Evolutionary conservation across 2,888 invertebrate genomes (phyloP).

Genomic region (Tortricodes alternella): DNA sequence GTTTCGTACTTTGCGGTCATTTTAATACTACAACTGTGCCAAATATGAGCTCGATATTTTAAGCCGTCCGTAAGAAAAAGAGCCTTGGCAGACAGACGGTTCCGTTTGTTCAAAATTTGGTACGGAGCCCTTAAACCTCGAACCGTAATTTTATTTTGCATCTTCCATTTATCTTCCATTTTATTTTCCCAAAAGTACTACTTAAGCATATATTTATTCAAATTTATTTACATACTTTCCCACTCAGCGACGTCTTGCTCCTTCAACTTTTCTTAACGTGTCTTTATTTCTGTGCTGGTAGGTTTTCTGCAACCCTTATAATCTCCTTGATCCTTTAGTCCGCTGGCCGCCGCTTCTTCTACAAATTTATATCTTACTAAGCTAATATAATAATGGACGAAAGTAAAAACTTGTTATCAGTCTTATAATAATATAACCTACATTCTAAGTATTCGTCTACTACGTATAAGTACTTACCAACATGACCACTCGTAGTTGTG

Average conservation of each 20-base stretch:
- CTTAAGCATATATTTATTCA: slow-evolving; percentile 3
- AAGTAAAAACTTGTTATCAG: too few species aligned
- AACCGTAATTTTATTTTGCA: not conserved
- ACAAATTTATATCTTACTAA: not conserved
- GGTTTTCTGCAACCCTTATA: slow-evolving; percentile 12
- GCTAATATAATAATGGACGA: not conserved
- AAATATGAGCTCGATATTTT: too few species aligned
- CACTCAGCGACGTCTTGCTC: not conserved
- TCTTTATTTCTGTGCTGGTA: slow-evolving; percentile 16
- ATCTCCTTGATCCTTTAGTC: slow-evolving; percentile 21
- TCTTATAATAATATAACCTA: too few species aligned
- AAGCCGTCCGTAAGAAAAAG: too few species aligned
- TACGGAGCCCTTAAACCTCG: too few species aligned
- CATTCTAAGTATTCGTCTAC: too few species aligned
- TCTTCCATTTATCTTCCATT: not conserved
- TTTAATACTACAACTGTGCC: too few species aligned
- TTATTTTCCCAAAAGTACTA: not conserved
- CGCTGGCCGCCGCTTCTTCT: not conserved
- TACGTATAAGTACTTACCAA: too few species aligned
- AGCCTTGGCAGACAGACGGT: too few species aligned
- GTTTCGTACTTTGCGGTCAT: too few species aligned
- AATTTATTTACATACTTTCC: slow-evolving; percentile 13
- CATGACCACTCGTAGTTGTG: too few species aligned
- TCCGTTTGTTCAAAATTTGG: not conserved
- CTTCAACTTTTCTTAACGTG: slow-evolving; percentile 13